A percentile compares a stretch with the other conserved stretches of the same genome.
phyloP scores from a whole-genome alignment of 1,140 invertebrate genomes.

The Sinonovacula constricta region DNA sequence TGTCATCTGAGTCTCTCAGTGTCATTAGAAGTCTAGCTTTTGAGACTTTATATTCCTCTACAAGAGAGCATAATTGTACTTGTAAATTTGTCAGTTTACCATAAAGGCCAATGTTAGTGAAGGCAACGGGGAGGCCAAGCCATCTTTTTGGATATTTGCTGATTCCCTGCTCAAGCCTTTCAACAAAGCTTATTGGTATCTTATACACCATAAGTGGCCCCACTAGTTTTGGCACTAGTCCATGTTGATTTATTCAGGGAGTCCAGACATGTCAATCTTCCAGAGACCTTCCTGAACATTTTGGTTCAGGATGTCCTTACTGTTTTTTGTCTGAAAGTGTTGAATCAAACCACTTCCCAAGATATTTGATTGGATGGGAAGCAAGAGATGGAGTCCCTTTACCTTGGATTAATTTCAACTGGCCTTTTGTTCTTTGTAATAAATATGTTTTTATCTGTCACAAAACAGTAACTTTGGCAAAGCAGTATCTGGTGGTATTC shows the following conservation, averaged over 20 bases:
- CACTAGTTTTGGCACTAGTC: no score
- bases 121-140: constrained; percentile 22
- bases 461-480: not conserved
- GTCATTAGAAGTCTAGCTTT: constrained; percentile 12
- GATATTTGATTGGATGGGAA: constrained; percentile 21
- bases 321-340: constrained; percentile 2
- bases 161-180: constrained; percentile 17
- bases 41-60: constrained; percentile 30
- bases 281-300: constrained; percentile 9
- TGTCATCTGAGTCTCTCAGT: not conserved
- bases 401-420: no score
- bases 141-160: constrained; percentile 14
- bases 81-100: constrained; percentile 33
- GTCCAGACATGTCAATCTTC: not conserved
- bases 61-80: constrained; percentile 33
- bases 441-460: no score
- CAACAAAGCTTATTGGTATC: constrained; percentile 19
- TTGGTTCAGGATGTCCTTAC: constrained; percentile 14
- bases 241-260: constrained; percentile 11
- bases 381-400: constrained; percentile 14
- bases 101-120: constrained; percentile 39
- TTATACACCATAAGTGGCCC: constrained; percentile 14
- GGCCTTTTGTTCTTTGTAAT: no score
- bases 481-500: not conserved
- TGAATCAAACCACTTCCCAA: constrained; percentile 40